A percentile compares a stretch with the other conserved stretches of the same genome.
Evolutionary conservation across 2,888 invertebrate species (phyloP).

Genomic region (Eudasyphora cyanicolor): DNA sequence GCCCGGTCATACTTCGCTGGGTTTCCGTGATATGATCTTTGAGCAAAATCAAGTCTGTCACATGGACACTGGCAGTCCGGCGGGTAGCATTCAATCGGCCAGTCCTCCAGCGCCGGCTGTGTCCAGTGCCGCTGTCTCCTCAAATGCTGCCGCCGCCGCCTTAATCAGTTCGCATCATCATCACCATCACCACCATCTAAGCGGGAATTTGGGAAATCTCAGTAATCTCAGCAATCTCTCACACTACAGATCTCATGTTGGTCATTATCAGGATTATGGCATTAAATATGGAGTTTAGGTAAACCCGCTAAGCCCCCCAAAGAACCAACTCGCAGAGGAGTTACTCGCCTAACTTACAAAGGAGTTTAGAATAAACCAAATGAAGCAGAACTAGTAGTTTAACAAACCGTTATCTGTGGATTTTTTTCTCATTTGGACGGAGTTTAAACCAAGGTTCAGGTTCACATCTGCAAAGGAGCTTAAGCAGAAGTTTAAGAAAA

Average conservation of each 20-base stretch:
- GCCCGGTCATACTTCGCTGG: conserved; percentile 73
- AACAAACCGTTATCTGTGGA: neutral
- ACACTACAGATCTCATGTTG: conserved; percentile 79
- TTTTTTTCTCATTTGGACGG: no score
- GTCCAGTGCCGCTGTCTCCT: conserved; percentile 72
- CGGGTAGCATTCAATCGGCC: conserved; percentile 79
- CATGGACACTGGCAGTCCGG: conserved; percentile 80
- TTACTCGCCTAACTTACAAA: neutral
- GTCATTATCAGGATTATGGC: conserved; percentile 80
- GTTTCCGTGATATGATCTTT: conserved; percentile 80
- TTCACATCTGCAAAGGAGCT: no score
- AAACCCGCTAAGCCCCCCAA: neutral
- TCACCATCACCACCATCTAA: conserved; percentile 77
- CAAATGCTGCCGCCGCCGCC: conserved; percentile 72
- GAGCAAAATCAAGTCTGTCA: conserved; percentile 80
- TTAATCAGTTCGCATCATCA: conserved; percentile 76
- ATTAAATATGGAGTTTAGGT: conserved; percentile 80
- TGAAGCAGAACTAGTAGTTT: neutral
- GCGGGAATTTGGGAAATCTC: conserved; percentile 78
- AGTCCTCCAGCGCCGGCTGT: conserved; percentile 77
- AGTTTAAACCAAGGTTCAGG: neutral
- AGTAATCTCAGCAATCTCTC: conserved; percentile 79
- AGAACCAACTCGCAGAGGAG: neutral
- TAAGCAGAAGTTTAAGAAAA: neutral
- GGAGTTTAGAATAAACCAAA: no score